Percentiles rank a stretch among this genome's conserved stretches.
These are phyloP conservation scores for Sipha flava DNA, from an alignment of 1,140 invertebrate species.

Conservation along the genomic window DNA sequence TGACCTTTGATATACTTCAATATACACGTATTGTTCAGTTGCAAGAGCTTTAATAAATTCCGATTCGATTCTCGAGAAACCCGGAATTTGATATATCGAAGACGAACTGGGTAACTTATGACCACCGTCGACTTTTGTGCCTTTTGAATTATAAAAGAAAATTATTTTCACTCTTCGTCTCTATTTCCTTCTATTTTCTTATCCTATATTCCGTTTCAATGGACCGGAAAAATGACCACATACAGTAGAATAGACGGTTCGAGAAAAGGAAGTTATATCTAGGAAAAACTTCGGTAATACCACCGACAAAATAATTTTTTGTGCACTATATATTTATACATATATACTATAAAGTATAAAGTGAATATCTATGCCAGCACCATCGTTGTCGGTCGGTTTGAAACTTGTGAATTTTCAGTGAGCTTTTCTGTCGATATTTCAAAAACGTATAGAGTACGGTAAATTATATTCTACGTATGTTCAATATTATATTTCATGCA, in stretches of 20 bases:
- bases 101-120: conserved; percentile 8
- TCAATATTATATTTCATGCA: too few relatives aligned
- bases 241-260: background rate
- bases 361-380: too few relatives aligned
- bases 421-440: background rate
- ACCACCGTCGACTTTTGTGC: background rate
- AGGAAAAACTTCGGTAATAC: background rate
- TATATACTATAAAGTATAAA: too few relatives aligned
- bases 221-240: conserved; percentile 27
- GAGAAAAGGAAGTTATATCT: background rate
- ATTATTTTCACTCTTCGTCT: conserved; percentile 21
- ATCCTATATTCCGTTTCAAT: conserved; percentile 18
- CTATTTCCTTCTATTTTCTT: conserved; percentile 1
- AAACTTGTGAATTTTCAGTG: background rate
- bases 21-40: background rate
- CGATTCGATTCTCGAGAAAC: background rate
- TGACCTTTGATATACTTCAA: background rate
- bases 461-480: too few relatives aligned
- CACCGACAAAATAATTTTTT: background rate
- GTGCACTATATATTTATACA: too few relatives aligned
- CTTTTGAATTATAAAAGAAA: conserved; percentile 21
- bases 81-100: conserved; percentile 5
- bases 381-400: too few relatives aligned
- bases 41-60: conserved; percentile 9
- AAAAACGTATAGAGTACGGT: background rate